Evolutionary conservation across 1,140 invertebrate genomes (phyloP).

Genomic region (Caenorhabditis latens): DNA sequence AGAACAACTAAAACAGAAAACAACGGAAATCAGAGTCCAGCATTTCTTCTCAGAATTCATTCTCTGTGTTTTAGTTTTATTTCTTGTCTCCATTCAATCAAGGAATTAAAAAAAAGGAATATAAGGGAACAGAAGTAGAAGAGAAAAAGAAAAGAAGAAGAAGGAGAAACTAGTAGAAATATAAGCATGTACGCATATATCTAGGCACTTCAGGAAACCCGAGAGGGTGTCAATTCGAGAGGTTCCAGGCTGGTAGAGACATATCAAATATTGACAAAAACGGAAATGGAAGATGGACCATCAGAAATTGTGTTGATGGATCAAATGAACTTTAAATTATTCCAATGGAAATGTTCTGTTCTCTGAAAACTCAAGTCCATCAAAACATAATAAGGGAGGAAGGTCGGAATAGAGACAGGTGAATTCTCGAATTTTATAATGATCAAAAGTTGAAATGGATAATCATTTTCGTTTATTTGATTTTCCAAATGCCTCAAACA

Average conservation of each 20-base stretch:
- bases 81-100: slow-evolving; percentile 12
- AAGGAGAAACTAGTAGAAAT: slow-evolving; percentile 39
- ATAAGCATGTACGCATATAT: slow-evolving; percentile 54
- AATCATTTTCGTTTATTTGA: too few species aligned
- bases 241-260: slow-evolving; percentile 19
- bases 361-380: background rate
- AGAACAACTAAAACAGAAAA: background rate
- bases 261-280: slow-evolving; percentile 55
- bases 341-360: background rate
- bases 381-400: too few species aligned
- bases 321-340: background rate
- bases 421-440: too few species aligned
- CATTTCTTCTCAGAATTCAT: background rate
- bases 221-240: slow-evolving; percentile 53
- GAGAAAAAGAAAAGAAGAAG: slow-evolving; percentile 1
- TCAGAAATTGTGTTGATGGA: background rate
- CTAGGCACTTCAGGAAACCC: slow-evolving; percentile 35
- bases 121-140: background rate
- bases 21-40: slow-evolving; percentile 49
- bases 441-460: too few species aligned
- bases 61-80: slow-evolving; percentile 23
- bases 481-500: background rate
- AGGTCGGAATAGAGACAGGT: too few species aligned
- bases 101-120: background rate
- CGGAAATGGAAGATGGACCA: slow-evolving; percentile 51